Evolutionary conservation across 2,888 invertebrate species (phyloP).

Genomic region (Drosophila differens): DNA sequence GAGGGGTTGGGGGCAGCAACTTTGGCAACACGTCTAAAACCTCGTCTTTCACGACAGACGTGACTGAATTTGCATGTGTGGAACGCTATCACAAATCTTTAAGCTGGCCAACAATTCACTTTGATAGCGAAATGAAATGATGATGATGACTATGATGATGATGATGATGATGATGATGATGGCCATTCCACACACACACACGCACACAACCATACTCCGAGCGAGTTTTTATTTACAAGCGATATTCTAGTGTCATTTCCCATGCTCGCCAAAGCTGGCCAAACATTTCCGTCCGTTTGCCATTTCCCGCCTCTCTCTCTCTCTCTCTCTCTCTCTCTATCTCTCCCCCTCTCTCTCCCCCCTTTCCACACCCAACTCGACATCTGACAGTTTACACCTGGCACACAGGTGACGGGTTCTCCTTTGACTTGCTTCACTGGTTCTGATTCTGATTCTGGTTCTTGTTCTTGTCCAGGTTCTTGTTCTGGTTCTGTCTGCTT

Average conservation of each 20-base stretch:
- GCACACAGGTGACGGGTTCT: constrained; percentile 64
- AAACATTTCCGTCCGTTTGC: constrained; percentile 65
- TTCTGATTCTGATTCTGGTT: constrained; percentile 51
- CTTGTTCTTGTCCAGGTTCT: constrained; percentile 40
- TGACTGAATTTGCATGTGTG: constrained; percentile 70
- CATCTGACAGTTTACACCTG: constrained; percentile 83
- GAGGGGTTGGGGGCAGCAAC: constrained; percentile 35
- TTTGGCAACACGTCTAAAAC: constrained; percentile 66
- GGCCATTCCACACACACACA: constrained; percentile 24
- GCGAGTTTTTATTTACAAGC: constrained; percentile 72
- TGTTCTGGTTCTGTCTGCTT: constrained; percentile 29
- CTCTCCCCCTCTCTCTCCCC: background rate
- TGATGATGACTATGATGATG: constrained; percentile 2
- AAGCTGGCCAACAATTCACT: constrained; percentile 20
- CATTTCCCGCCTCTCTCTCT: background rate
- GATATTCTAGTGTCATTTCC: constrained; percentile 80
- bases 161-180: constrained; percentile 22
- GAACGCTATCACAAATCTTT: constrained; percentile 41
- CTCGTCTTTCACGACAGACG: constrained; percentile 64
- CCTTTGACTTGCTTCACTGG: constrained; percentile 76
- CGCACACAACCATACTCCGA: constrained; percentile 17
- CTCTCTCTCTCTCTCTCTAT: too few relatives aligned
- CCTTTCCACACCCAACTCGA: constrained; percentile 2
- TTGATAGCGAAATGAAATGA: constrained; percentile 33
- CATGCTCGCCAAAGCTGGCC: constrained; percentile 63